Evolutionary conservation across 1,140 invertebrate genomes (phyloP), one percentile per base, ranked within the genome.

Genomic region (Aporrectodea caliginosa): DNA sequence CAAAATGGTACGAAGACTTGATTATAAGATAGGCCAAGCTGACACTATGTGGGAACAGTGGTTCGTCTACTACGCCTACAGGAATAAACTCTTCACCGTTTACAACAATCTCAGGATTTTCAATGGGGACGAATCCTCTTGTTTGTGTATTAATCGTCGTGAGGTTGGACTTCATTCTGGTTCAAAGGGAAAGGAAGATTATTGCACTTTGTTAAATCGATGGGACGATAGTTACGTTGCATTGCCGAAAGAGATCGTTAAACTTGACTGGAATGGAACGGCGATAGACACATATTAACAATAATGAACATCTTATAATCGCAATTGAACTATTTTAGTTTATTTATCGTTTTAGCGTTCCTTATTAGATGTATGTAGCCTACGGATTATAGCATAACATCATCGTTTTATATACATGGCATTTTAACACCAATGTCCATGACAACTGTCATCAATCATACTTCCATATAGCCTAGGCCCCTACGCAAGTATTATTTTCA

Each of bases 31-130:
- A 22, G 68, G 71, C 33, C 16, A n/a, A 30, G 31, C 72, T 35
- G 80, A 81, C 31, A 70, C 76, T n/a, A 81, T 81, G 80, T 81
- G 80, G 80, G 76, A 79, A 33, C 79, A 79, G 80, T 81, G 80
- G 80, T 74, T 78, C 43, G 74, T 81, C 31, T 75, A 73, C 58
- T 81, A 68, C 71, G 58, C 80, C 0, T 68, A 30, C 1, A 35
- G 35, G 34, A 22, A 35, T 30, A 69, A 73, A n/a, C 35, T 81
- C 16, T 73, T 75, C 32, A 69, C 69, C 31, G 71, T 81, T 35
- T 78, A 78, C 35, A 78, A 69, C 16, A 81, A 81, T 76, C 22
- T 80, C 58, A 34, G 6, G 73, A 74, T 30, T n/a, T 0, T 22
- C 6, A 32, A 76, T 16, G 34, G 35, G 1, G 35, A 76, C 35